Base-by-base conservation (phyloP, 2,888 invertebrate genomes). In the Andricus curvator region DNA sequence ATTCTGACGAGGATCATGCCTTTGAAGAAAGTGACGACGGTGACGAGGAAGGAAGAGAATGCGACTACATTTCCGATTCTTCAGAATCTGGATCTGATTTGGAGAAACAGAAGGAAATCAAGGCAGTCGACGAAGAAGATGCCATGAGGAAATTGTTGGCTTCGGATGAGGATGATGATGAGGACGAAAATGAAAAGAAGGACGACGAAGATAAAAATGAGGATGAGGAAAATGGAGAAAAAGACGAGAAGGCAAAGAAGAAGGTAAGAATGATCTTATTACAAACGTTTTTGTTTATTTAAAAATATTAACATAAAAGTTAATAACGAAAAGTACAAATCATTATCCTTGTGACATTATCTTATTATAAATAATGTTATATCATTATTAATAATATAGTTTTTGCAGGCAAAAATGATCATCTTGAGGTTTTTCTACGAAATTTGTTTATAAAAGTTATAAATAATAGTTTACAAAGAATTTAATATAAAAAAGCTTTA, bases 21-120 rank as follows among this genome's bases (percentile, higher is more conserved):
- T 95, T 97, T 79, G 99, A 99, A 91, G 99, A 99, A 90, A 98
- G 98, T 85, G 99, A 99, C 92, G 99, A 99, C 91, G 99, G 98
- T 0, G 99, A 99, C 91, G 98, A 97, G 89, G 99, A 99, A 93
- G 99, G 99, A 0, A 93, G 97, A 78, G 99, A 99, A 94, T 95
- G 96, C 86, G 99, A 99, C 93, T 99, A 99, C 90, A 98, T 99
- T 89, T 97, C 98, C 0, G 97, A 97, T 90, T 97, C 96, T 0
- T 96, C 97, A 0, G 97, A 96, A 93, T 96, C 95, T 88, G 97
- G 95, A 91, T 95, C 93, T 78, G 97, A 96, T 93, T 94, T 95
- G 77, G 96, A 96, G 79, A 85, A 88, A 48, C 90, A 91, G 90
- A 98, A 96, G 93, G 97, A 97, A 91, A 95, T 97, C 90, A 97